Base-by-base conservation (phyloP, 2,888 invertebrate genomes). In the Lasioglossum pauxillum region DNA sequence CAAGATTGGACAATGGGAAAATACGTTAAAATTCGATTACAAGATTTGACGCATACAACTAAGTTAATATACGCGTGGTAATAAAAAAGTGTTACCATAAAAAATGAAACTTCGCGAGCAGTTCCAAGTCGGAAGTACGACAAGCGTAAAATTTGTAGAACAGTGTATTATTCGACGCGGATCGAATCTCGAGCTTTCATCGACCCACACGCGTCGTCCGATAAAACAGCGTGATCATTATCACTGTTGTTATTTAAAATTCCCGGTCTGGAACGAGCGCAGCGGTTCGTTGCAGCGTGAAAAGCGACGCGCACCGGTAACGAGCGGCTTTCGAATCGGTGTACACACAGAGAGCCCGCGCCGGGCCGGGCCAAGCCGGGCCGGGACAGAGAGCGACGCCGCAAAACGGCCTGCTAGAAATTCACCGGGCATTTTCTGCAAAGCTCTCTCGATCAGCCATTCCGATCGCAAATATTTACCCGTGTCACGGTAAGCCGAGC, bases 381-480 rank as follows among this genome's bases (percentile, higher is more conserved):
- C 49, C 19, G 46, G 16, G 44, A 12, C 44, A 14, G 3, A 46
- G 44, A 46, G 16, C 49, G 53, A 23, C 23, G 53, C 8, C 23
- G 53, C 19, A 53, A 35, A 35, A 85, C 77, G 84, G 82, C 80
- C 77, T 72, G 82, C 82, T 82, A 85, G 78, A 83, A 87, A 90
- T 85, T 87, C 82, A 72, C 49, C 74, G 38, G 44, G 80, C 71
- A 85, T 82, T 71, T 87, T 85, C 81, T 71, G 77, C 83, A 49
- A 85, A 53, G 64, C 64, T 64, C 83, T 75, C 75, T 67, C 49
- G 67, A 60, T 84, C 78, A 76, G 44, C 74, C 83, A 71, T 82
- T 75, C 81, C 49, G 44, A 16, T 44, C 44, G 23, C 89, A 89
- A 90, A 87, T 88, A 89, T 89, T 90, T 89, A 80, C 84, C 60